phyloP scores from a whole-genome alignment of 2,888 invertebrate species.

The Athripsodes cinereus region DNA sequence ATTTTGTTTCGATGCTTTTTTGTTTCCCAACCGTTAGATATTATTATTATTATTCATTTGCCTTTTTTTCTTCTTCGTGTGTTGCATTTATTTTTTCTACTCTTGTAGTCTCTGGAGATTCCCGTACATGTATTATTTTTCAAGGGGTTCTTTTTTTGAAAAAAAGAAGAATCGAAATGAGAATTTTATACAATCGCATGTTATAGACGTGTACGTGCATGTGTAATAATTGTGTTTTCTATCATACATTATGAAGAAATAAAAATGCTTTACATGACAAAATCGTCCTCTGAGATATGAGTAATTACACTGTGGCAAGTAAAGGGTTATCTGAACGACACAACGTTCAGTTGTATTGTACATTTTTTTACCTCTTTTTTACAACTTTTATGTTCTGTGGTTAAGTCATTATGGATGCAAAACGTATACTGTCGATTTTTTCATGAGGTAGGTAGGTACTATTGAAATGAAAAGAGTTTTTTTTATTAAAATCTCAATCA shows the following conservation, averaged over 20 bases:
- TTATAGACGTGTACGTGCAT: not conserved
- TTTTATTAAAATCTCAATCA: no score
- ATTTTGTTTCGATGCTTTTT: not conserved
- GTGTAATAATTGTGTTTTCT: not conserved
- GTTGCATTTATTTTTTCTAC: not conserved
- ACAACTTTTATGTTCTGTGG: no score
- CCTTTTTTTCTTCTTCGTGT: not conserved
- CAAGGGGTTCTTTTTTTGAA: constrained; percentile 1
- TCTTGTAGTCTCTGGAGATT: not conserved
- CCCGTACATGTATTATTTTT: not conserved
- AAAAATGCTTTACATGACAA: not conserved
- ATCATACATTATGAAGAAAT: not conserved
- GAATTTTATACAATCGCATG: not conserved
- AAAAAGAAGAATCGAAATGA: not conserved
- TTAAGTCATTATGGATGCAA: no score
- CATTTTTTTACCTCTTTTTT: no score
- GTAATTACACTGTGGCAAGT: not conserved
- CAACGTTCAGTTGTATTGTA: no score
- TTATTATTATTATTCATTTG: not conserved
- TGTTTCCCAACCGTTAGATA: not conserved
- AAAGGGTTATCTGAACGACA: not conserved
- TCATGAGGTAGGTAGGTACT: no score
- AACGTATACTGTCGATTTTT: no score
- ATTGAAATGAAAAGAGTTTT: no score
- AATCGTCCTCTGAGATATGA: not conserved